Evolutionary conservation across 2,888 invertebrate species (phyloP).

Genomic region (Oscheius sp.): DNA sequence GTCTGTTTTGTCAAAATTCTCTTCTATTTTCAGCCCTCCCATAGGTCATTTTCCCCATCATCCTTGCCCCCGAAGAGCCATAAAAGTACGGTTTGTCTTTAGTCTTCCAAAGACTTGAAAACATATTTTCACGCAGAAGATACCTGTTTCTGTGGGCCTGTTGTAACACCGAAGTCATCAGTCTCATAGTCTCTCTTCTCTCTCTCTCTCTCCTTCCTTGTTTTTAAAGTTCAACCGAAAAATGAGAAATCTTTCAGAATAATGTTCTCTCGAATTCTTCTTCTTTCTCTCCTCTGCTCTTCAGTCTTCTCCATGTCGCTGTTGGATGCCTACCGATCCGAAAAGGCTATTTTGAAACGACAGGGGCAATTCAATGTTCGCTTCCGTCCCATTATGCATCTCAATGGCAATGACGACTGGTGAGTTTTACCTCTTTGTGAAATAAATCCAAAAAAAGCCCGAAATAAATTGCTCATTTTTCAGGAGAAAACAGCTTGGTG

Average conservation of each 20-base stretch:
- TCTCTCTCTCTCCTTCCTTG: not conserved
- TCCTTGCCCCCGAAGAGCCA: too few species aligned
- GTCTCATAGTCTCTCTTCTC: not conserved
- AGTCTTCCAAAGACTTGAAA: too few species aligned
- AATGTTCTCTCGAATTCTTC: not conserved
- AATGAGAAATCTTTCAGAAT: too few species aligned
- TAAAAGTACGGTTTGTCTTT: too few species aligned
- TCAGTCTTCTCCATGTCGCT: slow-evolving; percentile 38
- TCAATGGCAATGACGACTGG: slow-evolving; percentile 54
- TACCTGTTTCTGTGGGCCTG: too few species aligned
- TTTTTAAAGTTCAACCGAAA: too few species aligned
- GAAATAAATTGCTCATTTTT: too few species aligned
- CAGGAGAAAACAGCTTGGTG: slow-evolving; percentile 48
- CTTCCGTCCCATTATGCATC: slow-evolving; percentile 48
- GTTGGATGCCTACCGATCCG: slow-evolving; percentile 47
- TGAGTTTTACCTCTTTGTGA: slow-evolving; percentile 30
- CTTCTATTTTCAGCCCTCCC: too few species aligned
- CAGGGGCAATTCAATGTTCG: slow-evolving; percentile 46
- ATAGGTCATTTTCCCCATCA: too few species aligned
- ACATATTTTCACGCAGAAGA: too few species aligned
- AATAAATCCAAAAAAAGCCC: not conserved
- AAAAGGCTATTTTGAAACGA: slow-evolving; percentile 39
- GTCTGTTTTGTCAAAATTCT: too few species aligned
- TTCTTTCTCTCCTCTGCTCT: not conserved
- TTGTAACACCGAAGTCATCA: too few species aligned